Evolutionary conservation across 1,140 invertebrate species (phyloP).

Genomic region (Hylyphantes graminicola): DNA sequence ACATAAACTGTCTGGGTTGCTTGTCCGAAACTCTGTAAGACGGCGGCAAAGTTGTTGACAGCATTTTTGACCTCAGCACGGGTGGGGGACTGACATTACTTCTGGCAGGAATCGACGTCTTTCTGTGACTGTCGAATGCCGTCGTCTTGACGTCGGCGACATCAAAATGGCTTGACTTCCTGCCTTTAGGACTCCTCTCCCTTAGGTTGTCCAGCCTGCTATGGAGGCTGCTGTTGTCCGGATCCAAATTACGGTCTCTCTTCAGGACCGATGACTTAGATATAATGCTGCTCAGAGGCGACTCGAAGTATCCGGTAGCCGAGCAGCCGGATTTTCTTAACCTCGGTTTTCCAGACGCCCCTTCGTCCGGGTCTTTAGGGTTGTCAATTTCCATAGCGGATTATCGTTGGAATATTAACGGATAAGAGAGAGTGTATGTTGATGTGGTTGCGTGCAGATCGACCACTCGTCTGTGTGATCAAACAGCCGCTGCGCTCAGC

Average conservation of each 20-base stretch:
- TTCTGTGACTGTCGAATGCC: background rate
- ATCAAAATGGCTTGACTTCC: background rate
- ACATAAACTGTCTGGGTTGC: background rate
- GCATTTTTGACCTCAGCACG: background rate
- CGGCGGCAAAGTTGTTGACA: constrained; percentile 5
- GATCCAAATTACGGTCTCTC: background rate
- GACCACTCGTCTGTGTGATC: background rate
- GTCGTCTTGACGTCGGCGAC: constrained; percentile 13
- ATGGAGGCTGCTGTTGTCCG: background rate
- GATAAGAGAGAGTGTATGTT: background rate
- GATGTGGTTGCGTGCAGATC: background rate
- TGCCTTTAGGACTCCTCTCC: constrained; percentile 18
- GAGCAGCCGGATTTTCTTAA: constrained; percentile 6
- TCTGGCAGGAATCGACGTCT: background rate
- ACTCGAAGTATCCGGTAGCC: constrained; percentile 28
- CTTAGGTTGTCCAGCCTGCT: background rate
- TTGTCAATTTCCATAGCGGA: background rate
- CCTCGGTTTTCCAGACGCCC: background rate
- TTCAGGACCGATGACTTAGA: constrained; percentile 1
- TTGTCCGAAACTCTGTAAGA: constrained; percentile 1
- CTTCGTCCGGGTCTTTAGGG: background rate
- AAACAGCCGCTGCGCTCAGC: background rate
- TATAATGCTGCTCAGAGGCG: constrained; percentile 24
- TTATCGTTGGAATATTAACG: background rate
- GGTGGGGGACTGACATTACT: constrained; percentile 15